A percentile compares a stretch with the other conserved stretches of the same genome.
These are phyloP conservation scores for Troides oblongomaculatus DNA, from an alignment of 2,888 invertebrate species.

Conservation along the genomic window DNA sequence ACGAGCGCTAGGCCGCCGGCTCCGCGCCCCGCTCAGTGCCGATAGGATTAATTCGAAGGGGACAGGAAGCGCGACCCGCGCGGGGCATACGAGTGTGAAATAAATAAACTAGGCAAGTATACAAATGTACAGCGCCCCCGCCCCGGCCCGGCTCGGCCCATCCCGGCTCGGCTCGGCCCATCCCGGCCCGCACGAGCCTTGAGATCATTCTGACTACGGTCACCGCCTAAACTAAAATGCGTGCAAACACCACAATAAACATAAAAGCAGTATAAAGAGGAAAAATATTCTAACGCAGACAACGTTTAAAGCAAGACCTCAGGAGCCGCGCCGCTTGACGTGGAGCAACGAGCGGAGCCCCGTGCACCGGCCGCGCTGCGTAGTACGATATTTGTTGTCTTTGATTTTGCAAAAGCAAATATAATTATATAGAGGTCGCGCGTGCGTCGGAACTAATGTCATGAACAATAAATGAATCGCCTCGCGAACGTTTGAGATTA, in stretches of 20 bases:
- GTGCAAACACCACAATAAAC: constrained; percentile 13
- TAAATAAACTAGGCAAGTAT: constrained; percentile 24
- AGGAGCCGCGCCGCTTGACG: background rate
- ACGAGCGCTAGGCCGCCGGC: constrained; percentile 60
- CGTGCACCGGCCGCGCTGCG: background rate
- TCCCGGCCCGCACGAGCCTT: constrained; percentile 18
- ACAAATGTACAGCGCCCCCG: constrained; percentile 12
- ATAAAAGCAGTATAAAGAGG: constrained; percentile 20
- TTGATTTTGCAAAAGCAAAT: constrained; percentile 28
- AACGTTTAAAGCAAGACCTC: background rate
- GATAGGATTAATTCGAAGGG: constrained; percentile 48
- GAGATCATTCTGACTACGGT: constrained; percentile 48
- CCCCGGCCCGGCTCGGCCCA: background rate
- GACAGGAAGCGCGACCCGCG: constrained; percentile 61
- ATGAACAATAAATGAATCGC: constrained; percentile 16
- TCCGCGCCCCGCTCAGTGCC: constrained; percentile 25
- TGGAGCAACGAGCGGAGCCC: background rate
- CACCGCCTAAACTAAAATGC: constrained; percentile 43
- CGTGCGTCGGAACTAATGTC: constrained; percentile 1
- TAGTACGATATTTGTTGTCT: background rate
- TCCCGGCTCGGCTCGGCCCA: background rate
- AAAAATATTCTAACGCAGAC: constrained; percentile 13
- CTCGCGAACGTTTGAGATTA: constrained; percentile 18
- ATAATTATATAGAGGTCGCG: background rate
- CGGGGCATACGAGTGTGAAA: background rate